phyloP scores from a whole-genome alignment of 2,888 invertebrate species.

The Rhagonycha lutea region DNA sequence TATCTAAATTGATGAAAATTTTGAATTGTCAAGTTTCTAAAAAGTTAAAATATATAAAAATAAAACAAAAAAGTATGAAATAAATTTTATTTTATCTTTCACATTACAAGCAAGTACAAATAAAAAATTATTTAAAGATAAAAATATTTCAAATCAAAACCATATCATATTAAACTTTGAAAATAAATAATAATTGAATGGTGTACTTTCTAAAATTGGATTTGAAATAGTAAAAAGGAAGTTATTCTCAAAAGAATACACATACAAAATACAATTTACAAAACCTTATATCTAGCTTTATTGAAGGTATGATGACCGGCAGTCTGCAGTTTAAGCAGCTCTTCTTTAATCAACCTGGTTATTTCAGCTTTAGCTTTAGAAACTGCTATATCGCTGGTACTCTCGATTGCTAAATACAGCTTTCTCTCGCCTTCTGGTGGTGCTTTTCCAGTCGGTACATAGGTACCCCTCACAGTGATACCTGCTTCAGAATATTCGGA shows the following conservation, averaged over 20 bases:
- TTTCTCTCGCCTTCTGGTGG: slow-evolving; percentile 94
- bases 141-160: neutral
- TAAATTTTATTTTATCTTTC: neutral
- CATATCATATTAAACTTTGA: neutral
- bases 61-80: neutral
- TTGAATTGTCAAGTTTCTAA: no score
- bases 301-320: slow-evolving; percentile 86
- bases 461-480: slow-evolving; percentile 97
- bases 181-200: neutral
- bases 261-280: slow-evolving; percentile 58
- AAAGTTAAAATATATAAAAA: no score
- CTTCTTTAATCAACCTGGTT: slow-evolving; percentile 96
- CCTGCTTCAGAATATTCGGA: slow-evolving; percentile 99
- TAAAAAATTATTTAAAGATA: neutral
- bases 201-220: neutral
- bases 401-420: slow-evolving; percentile 97
- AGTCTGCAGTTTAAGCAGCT: slow-evolving; percentile 88
- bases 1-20: no score
- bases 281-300: slow-evolving; percentile 92
- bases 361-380: slow-evolving; percentile 97
- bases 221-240: neutral
- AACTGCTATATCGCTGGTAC: slow-evolving; percentile 94
- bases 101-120: neutral
- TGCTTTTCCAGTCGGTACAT: slow-evolving; percentile 85
- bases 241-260: neutral